Base-by-base conservation (phyloP, 2,113 vertebrate species). In the Catharus fuscescens region DNA sequence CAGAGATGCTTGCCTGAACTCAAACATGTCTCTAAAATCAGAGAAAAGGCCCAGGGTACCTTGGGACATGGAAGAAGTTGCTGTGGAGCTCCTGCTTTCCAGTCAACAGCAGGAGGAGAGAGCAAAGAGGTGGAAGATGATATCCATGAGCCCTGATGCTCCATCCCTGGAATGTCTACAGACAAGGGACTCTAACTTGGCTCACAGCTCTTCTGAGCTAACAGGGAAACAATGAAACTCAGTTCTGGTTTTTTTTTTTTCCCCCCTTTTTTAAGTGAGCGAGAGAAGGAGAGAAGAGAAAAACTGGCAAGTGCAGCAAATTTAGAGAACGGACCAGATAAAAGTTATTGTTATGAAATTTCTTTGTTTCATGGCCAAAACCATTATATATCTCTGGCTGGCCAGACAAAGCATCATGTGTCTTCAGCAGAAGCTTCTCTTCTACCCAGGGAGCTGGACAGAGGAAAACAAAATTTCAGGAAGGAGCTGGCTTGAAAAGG, bases 311-410 rank as follows among this genome's bases (percentile, higher is more conserved):
- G 59, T 10, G 5, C 29, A 50, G 18, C 32, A 67, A 83, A 81
- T 64, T 67, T 44, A 80, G 65, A 65, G 76, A 90, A 89, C 0
- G 0, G 44, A 90, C 40, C 53, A 93, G 81, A 96, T 90, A 93
- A 67, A 93, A 85, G 70, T 82, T 90, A 90, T 88, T 90, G 91
- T 93, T 90, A 86, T 23, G 56, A 95, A 94, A 95, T 87, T 32
- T 69, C 78, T 97, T 92, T 95, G 72, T 90, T 93, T 74, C 11
- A 1, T 73, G 44, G 91, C 95, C 95, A 97, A 90, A n/a, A 71
- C 61, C n/a, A 57, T 72, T 88, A 77, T 26, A 44, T 60, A 86
- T 86, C 64, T 83, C 62, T 83, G 80, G 71, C 81, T 88, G 79
- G 42, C 64, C 52, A 82, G 76, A 45, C 38, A 50, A 60, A 88